A percentile compares a stretch with the other conserved stretches of the same genome.
phyloP scores from a whole-genome alignment of 2,797 vertebrate species.

The Poeciliopsis presidionis region DNA sequence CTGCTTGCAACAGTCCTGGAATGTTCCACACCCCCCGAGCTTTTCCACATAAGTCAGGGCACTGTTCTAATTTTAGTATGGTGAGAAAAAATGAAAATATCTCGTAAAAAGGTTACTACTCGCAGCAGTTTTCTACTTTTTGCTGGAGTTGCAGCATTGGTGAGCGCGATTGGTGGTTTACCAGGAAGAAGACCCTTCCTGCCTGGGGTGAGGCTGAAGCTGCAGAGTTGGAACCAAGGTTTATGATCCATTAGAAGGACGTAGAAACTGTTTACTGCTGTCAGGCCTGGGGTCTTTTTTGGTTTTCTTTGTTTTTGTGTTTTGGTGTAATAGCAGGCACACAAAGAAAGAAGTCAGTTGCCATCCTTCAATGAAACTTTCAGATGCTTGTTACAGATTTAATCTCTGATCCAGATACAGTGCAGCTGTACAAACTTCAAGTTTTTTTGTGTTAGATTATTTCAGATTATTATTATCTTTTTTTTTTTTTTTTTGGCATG shows the following conservation, averaged over 20 bases:
- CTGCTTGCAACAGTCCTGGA: slow-evolving; percentile 77
- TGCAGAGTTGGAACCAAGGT: neutral
- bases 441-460: too few species aligned
- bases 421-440: slow-evolving; percentile 3
- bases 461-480: too few species aligned
- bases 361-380: slow-evolving; percentile 10
- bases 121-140: slow-evolving; percentile 3
- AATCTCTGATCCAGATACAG: slow-evolving; percentile 22
- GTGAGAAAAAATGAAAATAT: slow-evolving; percentile 50
- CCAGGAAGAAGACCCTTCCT: neutral
- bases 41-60: slow-evolving; percentile 80
- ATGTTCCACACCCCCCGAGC: slow-evolving; percentile 70
- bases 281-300: neutral
- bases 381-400: slow-evolving; percentile 8
- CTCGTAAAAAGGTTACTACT: slow-evolving; percentile 36
- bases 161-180: neutral
- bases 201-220: neutral
- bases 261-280: neutral
- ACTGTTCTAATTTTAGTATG: slow-evolving; percentile 66
- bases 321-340: slow-evolving; percentile 9
- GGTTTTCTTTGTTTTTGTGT: neutral
- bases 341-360: slow-evolving; percentile 18
- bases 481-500: too few species aligned
- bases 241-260: neutral
- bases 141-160: slow-evolving; percentile 14